Evolutionary conservation across 64 coral and sea anemone species (phyloP), one percentile per base, ranked within the genome.

Genomic region (Porites lutea): DNA sequence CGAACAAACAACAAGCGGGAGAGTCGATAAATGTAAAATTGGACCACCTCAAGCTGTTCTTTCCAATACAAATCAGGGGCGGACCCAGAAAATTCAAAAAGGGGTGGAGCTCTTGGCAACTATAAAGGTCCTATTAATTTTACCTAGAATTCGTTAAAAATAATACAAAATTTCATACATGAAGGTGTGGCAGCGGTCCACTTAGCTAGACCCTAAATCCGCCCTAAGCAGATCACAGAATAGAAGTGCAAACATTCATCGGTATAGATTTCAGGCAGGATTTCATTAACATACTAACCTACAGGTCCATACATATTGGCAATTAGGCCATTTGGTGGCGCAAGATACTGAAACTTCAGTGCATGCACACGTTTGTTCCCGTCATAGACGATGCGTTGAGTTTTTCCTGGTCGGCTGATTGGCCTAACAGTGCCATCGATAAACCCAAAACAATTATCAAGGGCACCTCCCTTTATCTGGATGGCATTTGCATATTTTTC

Each of bases 231-330:
- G 27, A 37, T 47, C 4, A 75, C 37, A 6, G 9, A 75, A 27
- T 47, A 15, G 2, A 15, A 77, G 15, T 52, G 46, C 47, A 77
- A 14, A 12, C 27, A 50, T 20, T 77, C 47, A 37, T 37, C 27
- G 27, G 27, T 37, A 37, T 37, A 37, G 52, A 77, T 51, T 10
- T 50, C 12, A 77, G 23, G 23, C 21, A 8, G 18, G 66, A 70
- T 70, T 70, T 5, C 20, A 70, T 22, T 70, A 70, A 21, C 6
- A 21, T 21, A 70, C 19, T 66, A 2, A 70, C 19, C 66, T 3
- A 70, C 19, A 20, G 66, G 66, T 70, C 66, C 66, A 70, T 70
- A 70, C 66, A 70, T 70, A 20, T 70, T 70, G 66, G 66, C 66
- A 70, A 70, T 70, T n/a, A 70, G 66, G 23, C 66, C 20, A 21